phyloP scores from a whole-genome alignment of 2,113 vertebrate species.

The Channa argus region DNA sequence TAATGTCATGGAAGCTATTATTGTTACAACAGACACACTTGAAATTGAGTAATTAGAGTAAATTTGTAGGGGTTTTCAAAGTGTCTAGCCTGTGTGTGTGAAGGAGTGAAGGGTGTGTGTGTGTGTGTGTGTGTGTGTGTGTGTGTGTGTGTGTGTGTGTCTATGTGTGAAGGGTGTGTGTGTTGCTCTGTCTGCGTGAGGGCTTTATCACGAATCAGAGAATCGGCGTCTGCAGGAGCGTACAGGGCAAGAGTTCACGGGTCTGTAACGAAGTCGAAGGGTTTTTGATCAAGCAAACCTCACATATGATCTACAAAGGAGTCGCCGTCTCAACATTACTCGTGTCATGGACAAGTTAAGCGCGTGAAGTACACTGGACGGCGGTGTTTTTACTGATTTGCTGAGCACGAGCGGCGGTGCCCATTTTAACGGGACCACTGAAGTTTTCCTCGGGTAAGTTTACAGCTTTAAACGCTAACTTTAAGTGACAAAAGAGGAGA shows the following conservation, averaged over 20 bases:
- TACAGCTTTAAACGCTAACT: neutral
- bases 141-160: conserved; percentile 25
- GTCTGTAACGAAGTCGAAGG: conserved; percentile 45
- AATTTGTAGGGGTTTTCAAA: neutral
- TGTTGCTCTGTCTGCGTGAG: conserved; percentile 51
- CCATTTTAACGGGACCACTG: conserved; percentile 4
- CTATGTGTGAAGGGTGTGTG: conserved; percentile 23
- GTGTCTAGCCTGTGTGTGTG: neutral
- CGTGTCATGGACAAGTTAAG: conserved; percentile 49
- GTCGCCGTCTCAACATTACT: conserved; percentile 45
- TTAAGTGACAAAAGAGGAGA: rapidly evolving
- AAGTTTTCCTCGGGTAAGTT: conserved; percentile 48
- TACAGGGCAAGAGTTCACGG: conserved; percentile 80
- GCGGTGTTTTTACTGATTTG: conserved; percentile 14
- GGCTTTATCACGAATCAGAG: conserved; percentile 73
- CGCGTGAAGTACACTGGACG: conserved; percentile 27
- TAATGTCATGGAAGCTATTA: neutral
- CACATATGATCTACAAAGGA: conserved; percentile 44
- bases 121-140: conserved; percentile 18
- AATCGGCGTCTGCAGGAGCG: conserved; percentile 69
- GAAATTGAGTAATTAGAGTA: neutral
- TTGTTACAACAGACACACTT: neutral
- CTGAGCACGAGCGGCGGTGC: conserved; percentile 23
- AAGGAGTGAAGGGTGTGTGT: neutral
- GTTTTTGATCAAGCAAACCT: conserved; percentile 49